Conservation (phyloP, 1,140 invertebrate species). For the Bombus cullumanus region DNA sequence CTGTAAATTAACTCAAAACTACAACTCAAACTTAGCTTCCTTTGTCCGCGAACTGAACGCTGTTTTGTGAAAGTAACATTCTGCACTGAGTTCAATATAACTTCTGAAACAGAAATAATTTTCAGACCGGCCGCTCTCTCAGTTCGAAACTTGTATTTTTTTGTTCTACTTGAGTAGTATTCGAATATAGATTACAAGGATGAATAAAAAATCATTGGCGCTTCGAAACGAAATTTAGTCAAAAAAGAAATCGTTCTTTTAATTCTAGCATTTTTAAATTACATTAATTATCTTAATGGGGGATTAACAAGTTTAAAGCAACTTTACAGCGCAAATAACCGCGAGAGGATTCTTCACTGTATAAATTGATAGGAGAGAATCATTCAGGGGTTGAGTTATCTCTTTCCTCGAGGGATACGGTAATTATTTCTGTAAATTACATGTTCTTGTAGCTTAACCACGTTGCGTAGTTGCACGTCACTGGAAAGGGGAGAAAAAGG, state of each 20-base stretch:
- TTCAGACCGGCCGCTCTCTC: not conserved
- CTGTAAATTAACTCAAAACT: not conserved
- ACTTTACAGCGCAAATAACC: not conserved
- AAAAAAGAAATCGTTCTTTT: not conserved
- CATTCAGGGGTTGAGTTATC: not conserved
- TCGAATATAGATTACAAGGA: not conserved
- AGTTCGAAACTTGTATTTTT: not conserved
- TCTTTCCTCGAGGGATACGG: not conserved
- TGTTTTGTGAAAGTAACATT: not conserved
- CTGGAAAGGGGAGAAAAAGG: not conserved
- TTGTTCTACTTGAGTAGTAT: not conserved
- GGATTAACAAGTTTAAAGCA: not conserved
- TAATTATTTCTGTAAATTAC: constrained; percentile 32
- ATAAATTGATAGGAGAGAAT: not conserved
- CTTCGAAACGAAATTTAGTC: not conserved
- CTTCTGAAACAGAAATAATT: not conserved
- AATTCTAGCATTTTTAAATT: not conserved
- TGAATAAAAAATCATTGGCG: not conserved
- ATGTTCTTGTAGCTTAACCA: not conserved
- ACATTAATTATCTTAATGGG: not conserved
- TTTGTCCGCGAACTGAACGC: not conserved
- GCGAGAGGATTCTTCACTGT: not conserved
- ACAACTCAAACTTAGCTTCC: not conserved
- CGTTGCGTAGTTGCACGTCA: not conserved
- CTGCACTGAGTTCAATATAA: not conserved